Percentiles rank a stretch among this genome's conserved stretches.
phyloP scores from a whole-genome alignment of 2,797 vertebrate species.

The Acipenser oxyrinchus region DNA sequence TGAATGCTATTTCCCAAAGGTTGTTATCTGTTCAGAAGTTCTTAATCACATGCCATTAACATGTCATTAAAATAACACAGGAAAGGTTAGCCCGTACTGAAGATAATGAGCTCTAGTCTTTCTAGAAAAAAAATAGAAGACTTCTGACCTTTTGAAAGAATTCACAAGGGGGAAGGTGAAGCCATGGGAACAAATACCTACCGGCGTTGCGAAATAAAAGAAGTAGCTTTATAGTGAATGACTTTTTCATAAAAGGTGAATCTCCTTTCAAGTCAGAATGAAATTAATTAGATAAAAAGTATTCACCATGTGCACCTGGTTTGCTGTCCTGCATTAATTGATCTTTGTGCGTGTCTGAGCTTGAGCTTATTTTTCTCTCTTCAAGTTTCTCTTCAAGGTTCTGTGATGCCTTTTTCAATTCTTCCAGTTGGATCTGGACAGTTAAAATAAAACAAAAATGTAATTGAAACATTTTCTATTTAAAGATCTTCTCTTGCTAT shows the following conservation, averaged over 20 bases:
- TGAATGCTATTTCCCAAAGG: slow-evolving; percentile 29
- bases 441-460: too few relatives aligned
- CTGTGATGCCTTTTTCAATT: slow-evolving; percentile 48
- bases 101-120: slow-evolving; percentile 41
- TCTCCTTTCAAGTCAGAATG: too few relatives aligned
- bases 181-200: slow-evolving; percentile 19
- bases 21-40: slow-evolving; percentile 5
- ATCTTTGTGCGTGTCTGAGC: slow-evolving; percentile 37
- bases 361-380: slow-evolving; percentile 44
- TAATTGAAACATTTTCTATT: too few relatives aligned
- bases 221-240: background rate
- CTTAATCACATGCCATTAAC: slow-evolving; percentile 20
- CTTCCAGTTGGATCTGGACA: slow-evolving; percentile 46
- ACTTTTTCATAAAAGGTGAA: too few relatives aligned
- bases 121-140: slow-evolving; percentile 25
- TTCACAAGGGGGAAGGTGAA: slow-evolving; percentile 30
- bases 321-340: slow-evolving; percentile 32
- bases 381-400: slow-evolving; percentile 51
- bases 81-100: slow-evolving; percentile 44
- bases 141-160: slow-evolving; percentile 43
- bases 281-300: too few relatives aligned
- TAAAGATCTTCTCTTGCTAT: too few relatives aligned
- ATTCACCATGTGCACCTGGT: slow-evolving; percentile 33
- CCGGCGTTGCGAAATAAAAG: background rate
- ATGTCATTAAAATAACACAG: slow-evolving; percentile 23